Percentiles rank a stretch among this genome's conserved stretches.
phyloP scores from a whole-genome alignment of 2,797 vertebrate species.

The Sphenodon punctatus region DNA sequence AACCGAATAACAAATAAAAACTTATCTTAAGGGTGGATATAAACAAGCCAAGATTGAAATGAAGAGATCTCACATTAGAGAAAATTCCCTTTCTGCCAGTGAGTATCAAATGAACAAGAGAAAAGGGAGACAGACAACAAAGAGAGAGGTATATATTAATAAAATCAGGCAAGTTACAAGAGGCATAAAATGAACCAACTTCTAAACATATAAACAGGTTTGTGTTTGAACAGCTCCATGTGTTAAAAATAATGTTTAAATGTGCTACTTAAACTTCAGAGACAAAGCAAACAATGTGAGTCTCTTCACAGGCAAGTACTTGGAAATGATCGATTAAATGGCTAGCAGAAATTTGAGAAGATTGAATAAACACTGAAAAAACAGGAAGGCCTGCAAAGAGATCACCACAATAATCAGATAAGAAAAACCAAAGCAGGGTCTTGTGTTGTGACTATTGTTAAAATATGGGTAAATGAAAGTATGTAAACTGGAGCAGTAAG shows the following conservation, averaged over 20 bases:
- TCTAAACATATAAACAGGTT: background rate
- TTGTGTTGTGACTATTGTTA: conserved; percentile 2
- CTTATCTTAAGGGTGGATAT: accelerated
- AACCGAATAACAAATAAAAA: too few species aligned
- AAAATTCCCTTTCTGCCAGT: accelerated
- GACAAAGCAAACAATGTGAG: background rate
- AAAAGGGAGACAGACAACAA: background rate
- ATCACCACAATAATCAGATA: conserved; percentile 35
- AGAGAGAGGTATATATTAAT: background rate
- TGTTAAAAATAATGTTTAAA: conserved; percentile 5
- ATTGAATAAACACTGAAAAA: conserved; percentile 18
- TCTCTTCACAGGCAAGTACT: conserved; percentile 36
- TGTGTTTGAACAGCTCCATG: conserved; percentile 19
- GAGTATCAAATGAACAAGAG: background rate
- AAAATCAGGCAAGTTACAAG: background rate
- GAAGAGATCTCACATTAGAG: accelerated
- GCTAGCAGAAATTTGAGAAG: conserved; percentile 31
- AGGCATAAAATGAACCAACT: background rate
- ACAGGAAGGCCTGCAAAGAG: conserved; percentile 31
- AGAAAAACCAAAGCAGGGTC: conserved; percentile 28
- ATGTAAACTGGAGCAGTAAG: too few species aligned
- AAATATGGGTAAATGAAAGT: too few species aligned
- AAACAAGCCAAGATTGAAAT: background rate
- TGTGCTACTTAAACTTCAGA: conserved; percentile 2
- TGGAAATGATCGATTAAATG: conserved; percentile 21